Percentiles rank a stretch among this genome's conserved stretches.
Evolutionary conservation across 2,888 invertebrate genomes (phyloP).

Genomic region (Leistus spinibarbis): DNA sequence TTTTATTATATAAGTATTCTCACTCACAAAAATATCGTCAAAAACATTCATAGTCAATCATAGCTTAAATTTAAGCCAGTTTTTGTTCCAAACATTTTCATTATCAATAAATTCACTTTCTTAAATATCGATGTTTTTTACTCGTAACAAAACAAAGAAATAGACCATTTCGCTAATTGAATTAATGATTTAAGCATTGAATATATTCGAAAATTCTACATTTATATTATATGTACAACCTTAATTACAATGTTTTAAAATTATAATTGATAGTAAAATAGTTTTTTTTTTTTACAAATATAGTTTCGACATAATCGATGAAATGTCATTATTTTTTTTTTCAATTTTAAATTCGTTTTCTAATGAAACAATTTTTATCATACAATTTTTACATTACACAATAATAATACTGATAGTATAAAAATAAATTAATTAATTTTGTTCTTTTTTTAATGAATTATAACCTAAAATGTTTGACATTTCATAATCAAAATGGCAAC

Average conservation of each 20-base stretch:
- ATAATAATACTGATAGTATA: conserved; percentile 34
- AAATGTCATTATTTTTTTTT: not conserved
- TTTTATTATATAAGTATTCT: conserved; percentile 31
- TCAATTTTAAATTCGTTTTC: not conserved
- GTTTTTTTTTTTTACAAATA: not conserved
- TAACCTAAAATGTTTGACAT: not conserved
- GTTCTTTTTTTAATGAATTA: too few species aligned
- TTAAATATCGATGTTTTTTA: not conserved
- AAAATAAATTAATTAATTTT: conserved; percentile 13
- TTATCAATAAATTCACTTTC: not conserved
- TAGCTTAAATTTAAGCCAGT: not conserved
- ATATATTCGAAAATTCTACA: conserved; percentile 3
- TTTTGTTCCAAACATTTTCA: not conserved
- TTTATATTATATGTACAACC: not conserved
- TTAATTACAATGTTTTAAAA: not conserved
- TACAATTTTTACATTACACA: conserved; percentile 34
- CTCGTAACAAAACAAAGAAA: not conserved
- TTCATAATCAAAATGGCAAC: not conserved
- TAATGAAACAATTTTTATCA: not conserved
- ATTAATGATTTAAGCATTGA: conserved; percentile 10
- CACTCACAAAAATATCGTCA: conserved; percentile 31
- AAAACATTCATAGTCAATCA: conserved; percentile 19
- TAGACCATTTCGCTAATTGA: not conserved
- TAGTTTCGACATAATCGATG: not conserved
- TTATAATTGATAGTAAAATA: not conserved